Evolutionary conservation across 2,888 invertebrate species (phyloP).

Genomic region (Sphaeridia pumilis): DNA sequence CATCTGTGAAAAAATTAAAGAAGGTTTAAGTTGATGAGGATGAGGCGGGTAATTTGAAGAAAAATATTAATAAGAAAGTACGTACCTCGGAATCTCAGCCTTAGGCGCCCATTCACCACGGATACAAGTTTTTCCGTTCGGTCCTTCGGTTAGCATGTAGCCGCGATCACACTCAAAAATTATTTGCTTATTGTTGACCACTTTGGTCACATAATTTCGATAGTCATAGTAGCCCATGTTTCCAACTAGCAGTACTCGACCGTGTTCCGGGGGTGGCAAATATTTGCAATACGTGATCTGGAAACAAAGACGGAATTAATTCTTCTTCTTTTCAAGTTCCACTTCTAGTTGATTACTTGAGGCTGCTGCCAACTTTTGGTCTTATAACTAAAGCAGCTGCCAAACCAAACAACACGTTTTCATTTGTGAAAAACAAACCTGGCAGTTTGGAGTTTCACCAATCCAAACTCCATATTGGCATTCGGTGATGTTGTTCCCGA

Average conservation of each 20-base stretch:
- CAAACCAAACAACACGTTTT: too few relatives aligned
- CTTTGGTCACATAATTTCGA: conserved; percentile 80
- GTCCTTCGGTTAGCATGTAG: conserved; percentile 72
- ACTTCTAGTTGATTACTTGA: too few relatives aligned
- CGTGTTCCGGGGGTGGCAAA: conserved; percentile 65
- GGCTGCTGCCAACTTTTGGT: too few relatives aligned
- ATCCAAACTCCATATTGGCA: conserved; percentile 95
- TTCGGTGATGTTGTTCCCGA: conserved; percentile 63
- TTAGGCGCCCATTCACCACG: conserved; percentile 88
- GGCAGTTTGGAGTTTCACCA: conserved; percentile 71
- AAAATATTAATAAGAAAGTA: too few relatives aligned
- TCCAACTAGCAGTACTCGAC: conserved; percentile 81
- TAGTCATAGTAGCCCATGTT: conserved; percentile 95
- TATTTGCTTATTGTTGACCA: conserved; percentile 82
- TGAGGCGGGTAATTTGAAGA: too few relatives aligned
- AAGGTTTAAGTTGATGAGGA: too few relatives aligned
- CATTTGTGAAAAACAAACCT: too few relatives aligned
- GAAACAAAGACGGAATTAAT: too few relatives aligned
- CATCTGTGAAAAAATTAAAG: conserved; percentile 50
- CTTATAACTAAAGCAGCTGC: too few relatives aligned
- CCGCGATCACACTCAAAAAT: conserved; percentile 93
- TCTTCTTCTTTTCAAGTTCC: too few relatives aligned
- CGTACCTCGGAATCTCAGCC: conserved; percentile 52
- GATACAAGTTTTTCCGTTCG: conserved; percentile 87
- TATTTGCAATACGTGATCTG: conserved; percentile 66